Base-by-base conservation (phyloP, 1,140 invertebrate genomes). In the Leptinotarsa lineolata region DNA sequence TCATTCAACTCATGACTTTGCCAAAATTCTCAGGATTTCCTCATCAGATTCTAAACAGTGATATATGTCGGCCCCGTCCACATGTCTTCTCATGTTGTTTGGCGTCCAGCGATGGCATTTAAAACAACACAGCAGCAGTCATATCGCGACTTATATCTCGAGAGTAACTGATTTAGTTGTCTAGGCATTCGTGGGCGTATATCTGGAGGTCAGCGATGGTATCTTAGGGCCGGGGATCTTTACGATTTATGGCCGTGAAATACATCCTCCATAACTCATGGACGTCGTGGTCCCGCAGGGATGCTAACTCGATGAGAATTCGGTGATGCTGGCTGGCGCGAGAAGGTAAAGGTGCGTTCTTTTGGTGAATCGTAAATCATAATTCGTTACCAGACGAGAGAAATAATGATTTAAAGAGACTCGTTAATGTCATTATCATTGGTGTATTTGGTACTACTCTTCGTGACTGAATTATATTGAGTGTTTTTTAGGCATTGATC, bases 181-280 rank as follows among this genome's bases (percentile, higher is more conserved):
- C 79, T 81, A 79, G 79, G 73, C 73, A 78, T 76, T 79, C 75
- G 78, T 81, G 79, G 79, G 79, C 79, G 79, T 81, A 81, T 81
- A 78, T 81, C 74, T 63, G 24, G 72, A 67, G 70, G 70, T 71
- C 70, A 65, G 59, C 39, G 59, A 78, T 76, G 79, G 77, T 78
- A 80, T 81, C 78, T 78, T 74, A 75, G 60, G 61, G 75, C 72
- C 74, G 77, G 77, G 78, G 75, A 77, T 77, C 76, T 66, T 71
- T 76, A 82, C 79, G 77, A 82, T 82, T 82, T 82, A 82, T 81
- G 77, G 74, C 77, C 76, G 74, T 76, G 77, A 78, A 77, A 81
- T 79, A 72, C 79, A 79, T 81, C 80, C 80, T 78, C 80, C 80
- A 81, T 81, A 81, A 81, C 74, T 81, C 78, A 81, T 69, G 74